phyloP scores from a whole-genome alignment of 2,797 vertebrate genomes.

The Petrocephalus sullivani region DNA sequence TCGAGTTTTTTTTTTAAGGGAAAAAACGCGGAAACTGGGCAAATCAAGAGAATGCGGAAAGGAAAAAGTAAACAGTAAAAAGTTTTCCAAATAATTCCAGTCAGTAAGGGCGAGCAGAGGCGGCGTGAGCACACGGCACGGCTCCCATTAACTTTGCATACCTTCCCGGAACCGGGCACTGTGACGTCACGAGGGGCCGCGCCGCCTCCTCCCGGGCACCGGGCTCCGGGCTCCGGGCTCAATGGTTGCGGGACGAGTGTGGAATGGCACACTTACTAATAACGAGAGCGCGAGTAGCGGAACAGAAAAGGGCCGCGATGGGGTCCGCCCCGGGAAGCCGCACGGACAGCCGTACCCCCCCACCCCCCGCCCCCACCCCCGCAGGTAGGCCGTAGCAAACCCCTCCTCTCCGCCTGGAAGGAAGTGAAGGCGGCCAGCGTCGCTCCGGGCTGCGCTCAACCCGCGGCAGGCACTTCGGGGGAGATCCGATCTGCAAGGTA shows the following conservation, averaged over 20 bases:
- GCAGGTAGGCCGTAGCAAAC: background rate
- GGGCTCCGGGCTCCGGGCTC: no score
- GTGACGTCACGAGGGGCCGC: background rate
- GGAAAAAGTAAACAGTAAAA: background rate
- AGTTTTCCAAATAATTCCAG: background rate
- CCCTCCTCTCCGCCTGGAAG: background rate
- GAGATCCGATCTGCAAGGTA: background rate
- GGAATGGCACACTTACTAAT: no score
- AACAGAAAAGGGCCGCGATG: background rate
- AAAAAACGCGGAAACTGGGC: background rate
- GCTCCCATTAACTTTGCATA: background rate
- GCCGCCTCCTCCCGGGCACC: background rate
- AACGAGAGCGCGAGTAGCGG: background rate
- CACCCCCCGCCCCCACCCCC: no score
- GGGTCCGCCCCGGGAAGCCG: no score
- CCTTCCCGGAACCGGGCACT: background rate
- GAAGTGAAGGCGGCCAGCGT: conserved; percentile 4
- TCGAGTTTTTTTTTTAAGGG: background rate
- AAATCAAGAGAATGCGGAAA: background rate
- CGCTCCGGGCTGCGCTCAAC: background rate
- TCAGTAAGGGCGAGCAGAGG: background rate
- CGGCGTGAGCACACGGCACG: background rate
- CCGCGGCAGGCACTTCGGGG: no score
- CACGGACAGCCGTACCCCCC: no score
- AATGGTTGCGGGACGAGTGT: no score